These are phyloP conservation scores for Bovichtus variegatus DNA, from an alignment of 2,797 vertebrate species.

Conservation along the genomic window DNA sequence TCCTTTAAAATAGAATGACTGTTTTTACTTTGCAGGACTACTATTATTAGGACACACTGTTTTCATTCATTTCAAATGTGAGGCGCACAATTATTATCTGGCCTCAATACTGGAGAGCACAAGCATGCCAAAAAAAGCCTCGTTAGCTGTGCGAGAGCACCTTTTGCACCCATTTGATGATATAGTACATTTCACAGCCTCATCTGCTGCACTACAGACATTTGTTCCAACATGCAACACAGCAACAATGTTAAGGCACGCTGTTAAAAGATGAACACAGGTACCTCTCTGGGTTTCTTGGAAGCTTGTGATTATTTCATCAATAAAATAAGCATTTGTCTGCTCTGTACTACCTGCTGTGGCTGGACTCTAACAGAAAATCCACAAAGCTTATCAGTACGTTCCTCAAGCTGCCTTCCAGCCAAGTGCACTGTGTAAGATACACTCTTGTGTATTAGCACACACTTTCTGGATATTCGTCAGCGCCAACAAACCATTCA, in stretches of 20 bases:
- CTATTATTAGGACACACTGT: not conserved
- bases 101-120: not conserved
- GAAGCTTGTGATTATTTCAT: slow-evolving; percentile 12
- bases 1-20: slow-evolving; percentile 20
- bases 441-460: slow-evolving; percentile 32
- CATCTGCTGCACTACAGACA: slow-evolving; percentile 1
- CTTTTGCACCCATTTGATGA: slow-evolving; percentile 4
- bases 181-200: slow-evolving; percentile 13
- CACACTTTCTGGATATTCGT: slow-evolving; percentile 52
- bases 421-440: slow-evolving; percentile 25
- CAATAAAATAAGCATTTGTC: slow-evolving; percentile 12
- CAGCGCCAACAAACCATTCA: slow-evolving; percentile 28
- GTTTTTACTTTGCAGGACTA: not conserved
- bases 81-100: slow-evolving; percentile 12
- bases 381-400: slow-evolving; percentile 55
- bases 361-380: slow-evolving; percentile 22
- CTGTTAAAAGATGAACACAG: slow-evolving; percentile 35
- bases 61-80: slow-evolving; percentile 14
- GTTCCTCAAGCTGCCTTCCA: slow-evolving; percentile 30
- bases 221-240: slow-evolving; percentile 16
- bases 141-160: not conserved
- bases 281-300: slow-evolving; percentile 26
- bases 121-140: not conserved
- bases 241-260: not conserved
- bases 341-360: slow-evolving; percentile 11